Evolutionary conservation across 1,140 invertebrate species (phyloP).

Genomic region (Trachelipus rathkii): DNA sequence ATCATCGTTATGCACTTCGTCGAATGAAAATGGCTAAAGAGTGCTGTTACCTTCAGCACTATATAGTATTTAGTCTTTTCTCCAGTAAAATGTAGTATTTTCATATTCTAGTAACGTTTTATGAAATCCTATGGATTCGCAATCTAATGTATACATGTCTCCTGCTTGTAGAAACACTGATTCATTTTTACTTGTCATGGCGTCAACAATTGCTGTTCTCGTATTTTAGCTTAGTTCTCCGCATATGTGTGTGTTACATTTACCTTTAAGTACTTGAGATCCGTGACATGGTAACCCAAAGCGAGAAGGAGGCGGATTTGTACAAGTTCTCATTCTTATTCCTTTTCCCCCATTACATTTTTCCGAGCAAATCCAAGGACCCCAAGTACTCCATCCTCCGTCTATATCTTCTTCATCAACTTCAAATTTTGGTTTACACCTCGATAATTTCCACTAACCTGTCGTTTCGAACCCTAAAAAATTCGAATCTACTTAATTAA

Average conservation of each 20-base stretch:
- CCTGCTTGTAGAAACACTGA: background rate
- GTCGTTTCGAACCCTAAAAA: background rate
- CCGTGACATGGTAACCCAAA: background rate
- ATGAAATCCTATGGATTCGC: background rate
- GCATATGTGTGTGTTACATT: constrained; percentile 1
- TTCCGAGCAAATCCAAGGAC: background rate
- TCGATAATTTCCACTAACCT: background rate
- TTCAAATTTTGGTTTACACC: background rate
- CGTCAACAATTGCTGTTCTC: background rate
- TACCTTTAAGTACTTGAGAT: background rate
- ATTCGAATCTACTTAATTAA: background rate
- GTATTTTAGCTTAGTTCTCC: background rate
- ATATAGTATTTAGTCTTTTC: background rate
- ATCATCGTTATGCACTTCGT: background rate
- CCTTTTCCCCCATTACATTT: background rate
- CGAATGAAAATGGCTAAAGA: background rate
- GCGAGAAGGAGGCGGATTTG: background rate
- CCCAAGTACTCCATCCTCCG: background rate
- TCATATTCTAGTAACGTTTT: background rate
- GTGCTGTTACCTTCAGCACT: background rate
- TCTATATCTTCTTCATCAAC: background rate
- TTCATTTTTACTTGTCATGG: background rate
- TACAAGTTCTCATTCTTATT: background rate
- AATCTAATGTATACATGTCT: background rate
- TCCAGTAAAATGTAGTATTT: background rate